Base-by-base conservation (phyloP, 2,113 vertebrate species). In the Bagarius yarrelli region DNA sequence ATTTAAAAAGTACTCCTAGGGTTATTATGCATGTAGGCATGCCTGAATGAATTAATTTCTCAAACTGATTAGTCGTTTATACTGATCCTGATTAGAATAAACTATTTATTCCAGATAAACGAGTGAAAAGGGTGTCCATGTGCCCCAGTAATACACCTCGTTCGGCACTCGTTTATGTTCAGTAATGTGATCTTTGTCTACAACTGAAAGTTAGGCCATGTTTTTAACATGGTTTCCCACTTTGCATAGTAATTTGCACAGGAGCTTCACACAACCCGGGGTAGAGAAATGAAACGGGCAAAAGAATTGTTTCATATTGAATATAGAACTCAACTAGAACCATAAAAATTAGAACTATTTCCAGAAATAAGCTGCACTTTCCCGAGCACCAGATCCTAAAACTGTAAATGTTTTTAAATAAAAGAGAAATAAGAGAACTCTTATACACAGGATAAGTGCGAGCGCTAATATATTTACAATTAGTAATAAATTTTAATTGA, bases 311-410 rank as follows among this genome's bases (percentile, higher is more conserved):
- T 69, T 67, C 14, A 8, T 70, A 16, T 50, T 47, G 44, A 47
- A 47, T 47, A n/a, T n/a, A n/a, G 9, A 47, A 6, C 44, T 47
- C 9, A 47, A 47, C 5, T 47, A 47, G 9, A 47, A 47, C 6
- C 44, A 82, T 32, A 2, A 76, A 76, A 84, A 84, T 34, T 55
- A 59, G 76, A 72, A 76, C 82, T 87, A 80, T 61, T 63, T 40
- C 78, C 79, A 27, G 78, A 21, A 81, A 73, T 73, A 74, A 32
- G 59, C 67, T 71, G 79, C 70, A 84, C 75, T 87, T 84, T 80
- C 52, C 18, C 25, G 9, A 44, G 1, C 83, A 73, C 73, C 16
- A 59, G 80, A 87, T 78, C 69, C 36, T 74, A 57, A 60, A 66
- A 23, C 21, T 34, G 27, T 69, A 16, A 6, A 21, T 57, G 63